These are phyloP conservation scores for Caloenas nicobarica DNA, from an alignment of 2,113 vertebrate genomes.

Conservation along the genomic window DNA sequence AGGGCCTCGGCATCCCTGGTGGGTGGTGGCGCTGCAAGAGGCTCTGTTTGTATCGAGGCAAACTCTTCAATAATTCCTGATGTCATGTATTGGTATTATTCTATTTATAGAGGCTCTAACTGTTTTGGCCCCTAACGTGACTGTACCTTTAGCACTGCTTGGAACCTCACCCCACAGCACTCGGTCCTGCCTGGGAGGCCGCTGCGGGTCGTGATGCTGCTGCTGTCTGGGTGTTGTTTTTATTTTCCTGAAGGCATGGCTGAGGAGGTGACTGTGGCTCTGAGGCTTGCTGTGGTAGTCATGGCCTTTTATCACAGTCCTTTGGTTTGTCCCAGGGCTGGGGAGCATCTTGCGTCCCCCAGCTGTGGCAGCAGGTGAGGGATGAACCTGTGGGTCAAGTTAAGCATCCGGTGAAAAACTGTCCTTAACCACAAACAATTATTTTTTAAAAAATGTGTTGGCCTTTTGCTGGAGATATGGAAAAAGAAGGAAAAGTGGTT, in stretches of 20 bases:
- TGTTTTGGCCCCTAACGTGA: neutral
- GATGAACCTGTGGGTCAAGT: neutral
- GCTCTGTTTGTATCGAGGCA: neutral
- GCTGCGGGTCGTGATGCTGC: neutral
- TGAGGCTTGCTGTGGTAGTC: neutral
- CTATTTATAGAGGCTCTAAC: neutral
- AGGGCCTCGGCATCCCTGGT: conserved; percentile 17
- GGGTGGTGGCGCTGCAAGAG: neutral
- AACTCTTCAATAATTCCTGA: neutral
- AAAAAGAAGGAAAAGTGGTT: neutral
- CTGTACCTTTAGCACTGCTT: neutral
- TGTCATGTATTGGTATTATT: neutral
- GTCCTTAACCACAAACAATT: neutral
- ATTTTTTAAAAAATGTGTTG: neutral
- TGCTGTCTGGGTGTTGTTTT: rapidly evolving
- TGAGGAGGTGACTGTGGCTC: neutral
- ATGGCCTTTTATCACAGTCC: neutral
- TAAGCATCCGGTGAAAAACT: neutral
- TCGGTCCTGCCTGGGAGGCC: rapidly evolving
- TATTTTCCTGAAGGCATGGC: neutral
- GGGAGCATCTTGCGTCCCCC: rapidly evolving
- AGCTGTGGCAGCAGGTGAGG: neutral
- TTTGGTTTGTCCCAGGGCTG: neutral
- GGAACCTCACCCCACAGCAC: rapidly evolving
- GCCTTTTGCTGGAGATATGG: neutral